Percentiles rank a stretch among this genome's conserved stretches.
These are phyloP conservation scores for Helarctos malayanus DNA, from an alignment of 2,797 vertebrate genomes.

Conservation along the genomic window DNA sequence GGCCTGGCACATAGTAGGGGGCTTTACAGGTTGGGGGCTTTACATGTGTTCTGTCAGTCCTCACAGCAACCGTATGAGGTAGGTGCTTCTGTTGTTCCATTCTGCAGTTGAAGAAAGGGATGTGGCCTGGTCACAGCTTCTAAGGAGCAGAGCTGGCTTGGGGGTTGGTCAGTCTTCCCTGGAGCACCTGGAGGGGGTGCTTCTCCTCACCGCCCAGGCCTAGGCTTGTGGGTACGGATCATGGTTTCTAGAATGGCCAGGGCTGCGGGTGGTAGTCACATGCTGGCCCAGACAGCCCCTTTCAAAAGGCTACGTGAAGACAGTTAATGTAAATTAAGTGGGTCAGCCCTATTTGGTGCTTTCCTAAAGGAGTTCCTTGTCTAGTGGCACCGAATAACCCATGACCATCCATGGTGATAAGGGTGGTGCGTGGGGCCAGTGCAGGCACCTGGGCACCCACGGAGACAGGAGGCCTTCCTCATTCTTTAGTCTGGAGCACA, in stretches of 20 bases:
- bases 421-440: not conserved
- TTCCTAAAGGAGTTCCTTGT: not conserved
- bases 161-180: not conserved
- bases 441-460: accelerated
- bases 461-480: not conserved
- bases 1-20: no score
- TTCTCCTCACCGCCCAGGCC: not conserved
- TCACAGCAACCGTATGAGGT: not conserved
- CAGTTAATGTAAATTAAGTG: accelerated
- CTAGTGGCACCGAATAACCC: not conserved
- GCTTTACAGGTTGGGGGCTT: not conserved
- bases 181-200: not conserved
- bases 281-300: accelerated
- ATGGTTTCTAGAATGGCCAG: not conserved
- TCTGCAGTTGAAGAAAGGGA: not conserved
- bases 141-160: no score
- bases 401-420: accelerated
- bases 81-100: no score
- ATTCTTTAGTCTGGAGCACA: not conserved
- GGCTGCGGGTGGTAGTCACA: not conserved
- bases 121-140: not conserved
- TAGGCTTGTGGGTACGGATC: not conserved
- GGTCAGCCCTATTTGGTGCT: not conserved
- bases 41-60: accelerated
- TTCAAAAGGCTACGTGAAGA: not conserved